Percentiles rank a stretch among this genome's conserved stretches.
These are phyloP conservation scores for Corythucha ciliata DNA, from an alignment of 2,888 invertebrate species.

Conservation along the genomic window DNA sequence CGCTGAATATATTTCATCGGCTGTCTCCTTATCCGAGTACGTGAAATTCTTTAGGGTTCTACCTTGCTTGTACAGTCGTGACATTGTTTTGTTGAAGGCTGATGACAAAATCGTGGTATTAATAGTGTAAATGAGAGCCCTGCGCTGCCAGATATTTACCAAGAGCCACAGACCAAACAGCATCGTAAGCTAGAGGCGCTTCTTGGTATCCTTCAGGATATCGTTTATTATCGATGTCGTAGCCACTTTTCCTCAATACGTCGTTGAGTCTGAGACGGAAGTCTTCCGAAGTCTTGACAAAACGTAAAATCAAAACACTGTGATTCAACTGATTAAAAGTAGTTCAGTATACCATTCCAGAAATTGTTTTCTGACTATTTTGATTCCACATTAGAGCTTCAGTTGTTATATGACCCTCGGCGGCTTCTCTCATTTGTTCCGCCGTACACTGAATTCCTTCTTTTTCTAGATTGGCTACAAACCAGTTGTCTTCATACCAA, in stretches of 20 bases:
- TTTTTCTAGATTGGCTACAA: slow-evolving; percentile 72
- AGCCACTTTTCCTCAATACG: slow-evolving; percentile 67
- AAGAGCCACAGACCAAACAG: slow-evolving; percentile 96
- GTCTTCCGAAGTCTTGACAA: slow-evolving; percentile 64
- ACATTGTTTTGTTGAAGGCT: slow-evolving; percentile 96
- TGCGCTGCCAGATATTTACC: too few species aligned
- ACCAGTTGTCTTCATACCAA: slow-evolving; percentile 99
- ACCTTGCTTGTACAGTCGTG: slow-evolving; percentile 66
- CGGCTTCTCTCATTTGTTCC: slow-evolving; percentile 87
- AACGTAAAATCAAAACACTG: background rate
- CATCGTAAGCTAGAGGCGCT: slow-evolving; percentile 97
- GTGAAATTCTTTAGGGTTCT: slow-evolving; percentile 89
- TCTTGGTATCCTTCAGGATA: slow-evolving; percentile 94
- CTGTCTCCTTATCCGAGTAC: slow-evolving; percentile 89
- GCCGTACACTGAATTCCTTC: slow-evolving; percentile 86
- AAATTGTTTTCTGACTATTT: slow-evolving; percentile 86
- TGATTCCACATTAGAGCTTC: slow-evolving; percentile 99
- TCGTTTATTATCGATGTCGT: slow-evolving; percentile 75
- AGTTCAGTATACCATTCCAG: slow-evolving; percentile 75
- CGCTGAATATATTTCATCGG: slow-evolving; percentile 91
- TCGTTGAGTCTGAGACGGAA: slow-evolving; percentile 78
- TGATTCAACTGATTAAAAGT: too few species aligned
- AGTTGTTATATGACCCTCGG: slow-evolving; percentile 95
- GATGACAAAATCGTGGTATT: too few species aligned
- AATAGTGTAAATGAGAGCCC: too few species aligned